Evolutionary conservation across 2,888 invertebrate genomes (phyloP).

Genomic region (Nomada ruficornis): DNA sequence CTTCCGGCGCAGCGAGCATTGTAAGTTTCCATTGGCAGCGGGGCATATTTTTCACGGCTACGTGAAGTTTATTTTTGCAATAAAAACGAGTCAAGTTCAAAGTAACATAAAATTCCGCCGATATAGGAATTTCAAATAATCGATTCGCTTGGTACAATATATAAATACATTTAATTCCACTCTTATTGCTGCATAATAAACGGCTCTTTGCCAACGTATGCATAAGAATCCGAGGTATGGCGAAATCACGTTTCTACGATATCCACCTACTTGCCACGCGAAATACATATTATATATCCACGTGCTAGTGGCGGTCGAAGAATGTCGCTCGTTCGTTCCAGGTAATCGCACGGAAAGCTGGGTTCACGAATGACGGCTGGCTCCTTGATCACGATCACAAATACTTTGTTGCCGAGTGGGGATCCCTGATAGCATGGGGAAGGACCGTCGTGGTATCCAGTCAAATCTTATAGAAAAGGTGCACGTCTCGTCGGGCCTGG

Average conservation of each 20-base stretch:
- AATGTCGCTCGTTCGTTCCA: slow-evolving; percentile 51
- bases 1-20: not conserved
- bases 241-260: not conserved
- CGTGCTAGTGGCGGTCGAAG: slow-evolving; percentile 32
- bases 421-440: slow-evolving; percentile 40
- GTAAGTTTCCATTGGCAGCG: not conserved
- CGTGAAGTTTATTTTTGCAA: too few relatives aligned
- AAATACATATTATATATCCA: slow-evolving; percentile 30
- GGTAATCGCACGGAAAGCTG: slow-evolving; percentile 60
- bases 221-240: not conserved
- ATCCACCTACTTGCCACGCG: slow-evolving; percentile 18
- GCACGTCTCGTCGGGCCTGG: slow-evolving; percentile 4
- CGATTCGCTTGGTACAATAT: too few relatives aligned
- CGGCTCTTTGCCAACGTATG: too few relatives aligned
- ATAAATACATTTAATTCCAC: too few relatives aligned
- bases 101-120: too few relatives aligned
- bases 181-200: too few relatives aligned
- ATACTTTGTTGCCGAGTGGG: slow-evolving; percentile 57
- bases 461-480: slow-evolving; percentile 49
- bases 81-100: too few relatives aligned
- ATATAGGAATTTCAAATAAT: too few relatives aligned
- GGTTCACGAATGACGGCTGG: slow-evolving; percentile 54
- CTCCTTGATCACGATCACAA: slow-evolving; percentile 55
- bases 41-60: not conserved
- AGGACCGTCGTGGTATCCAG: slow-evolving; percentile 23